These are phyloP conservation scores for Euthynnus affinis DNA, from an alignment of 2,797 vertebrate genomes.

Conservation along the genomic window DNA sequence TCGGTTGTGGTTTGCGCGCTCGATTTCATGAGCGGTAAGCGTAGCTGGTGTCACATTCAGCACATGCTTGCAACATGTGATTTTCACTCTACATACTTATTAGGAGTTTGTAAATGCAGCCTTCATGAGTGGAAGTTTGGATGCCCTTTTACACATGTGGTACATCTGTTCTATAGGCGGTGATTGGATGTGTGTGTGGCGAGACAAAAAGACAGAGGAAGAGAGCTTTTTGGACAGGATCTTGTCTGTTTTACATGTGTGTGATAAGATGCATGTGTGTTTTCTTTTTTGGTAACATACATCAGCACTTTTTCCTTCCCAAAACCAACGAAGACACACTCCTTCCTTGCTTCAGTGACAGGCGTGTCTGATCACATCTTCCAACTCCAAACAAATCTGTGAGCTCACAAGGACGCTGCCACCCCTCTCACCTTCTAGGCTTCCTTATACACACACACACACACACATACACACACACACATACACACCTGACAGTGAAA, in stretches of 20 bases:
- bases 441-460: constrained; percentile 10
- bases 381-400: constrained; percentile 52
- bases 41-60: background rate
- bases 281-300: constrained; percentile 1
- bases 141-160: background rate
- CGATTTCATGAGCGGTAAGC: constrained; percentile 6
- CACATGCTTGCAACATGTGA: constrained; percentile 32
- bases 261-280: background rate
- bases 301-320: background rate
- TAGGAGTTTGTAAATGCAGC: constrained; percentile 26
- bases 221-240: background rate
- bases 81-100: constrained; percentile 19
- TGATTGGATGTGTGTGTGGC: background rate
- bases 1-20: background rate
- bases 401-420: constrained; percentile 47
- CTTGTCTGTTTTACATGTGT: background rate
- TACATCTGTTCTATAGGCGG: background rate
- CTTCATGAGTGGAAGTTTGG: constrained; percentile 13
- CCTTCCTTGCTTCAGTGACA: constrained; percentile 5
- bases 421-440: constrained; percentile 38
- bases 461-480: constrained; percentile 10
- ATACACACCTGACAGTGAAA: constrained; percentile 50
- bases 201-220: background rate
- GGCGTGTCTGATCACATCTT: constrained; percentile 32
- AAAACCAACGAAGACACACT: background rate